phyloP scores from a whole-genome alignment of 1,140 invertebrate genomes.

The Carcinoscorpius rotundicauda region DNA sequence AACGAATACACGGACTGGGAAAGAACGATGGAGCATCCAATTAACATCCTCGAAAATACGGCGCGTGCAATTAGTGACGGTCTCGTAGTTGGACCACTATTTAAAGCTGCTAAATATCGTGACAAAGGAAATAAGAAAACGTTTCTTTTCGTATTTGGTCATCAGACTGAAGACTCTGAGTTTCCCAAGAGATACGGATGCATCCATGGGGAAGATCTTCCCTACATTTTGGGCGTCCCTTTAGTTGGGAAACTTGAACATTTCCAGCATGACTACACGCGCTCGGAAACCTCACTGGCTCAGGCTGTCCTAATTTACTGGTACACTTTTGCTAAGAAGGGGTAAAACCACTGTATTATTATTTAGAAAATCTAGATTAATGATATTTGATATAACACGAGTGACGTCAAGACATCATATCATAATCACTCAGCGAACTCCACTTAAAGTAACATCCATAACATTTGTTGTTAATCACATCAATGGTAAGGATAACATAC shows the following conservation, averaged over 20 bases:
- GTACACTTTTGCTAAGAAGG: constrained; percentile 40
- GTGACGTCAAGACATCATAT: too few species aligned
- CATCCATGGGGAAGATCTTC: constrained; percentile 42
- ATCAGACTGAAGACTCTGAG: constrained; percentile 74
- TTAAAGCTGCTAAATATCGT: constrained; percentile 82
- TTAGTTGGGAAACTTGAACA: constrained; percentile 32
- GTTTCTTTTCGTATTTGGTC: constrained; percentile 15
- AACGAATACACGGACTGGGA: constrained; percentile 99
- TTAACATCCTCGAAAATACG: constrained; percentile 83
- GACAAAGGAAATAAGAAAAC: constrained; percentile 41
- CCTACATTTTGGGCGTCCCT: constrained; percentile 49
- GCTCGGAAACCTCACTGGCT: constrained; percentile 57
- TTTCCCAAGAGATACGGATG: constrained; percentile 49
- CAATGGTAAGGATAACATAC: too few species aligned
- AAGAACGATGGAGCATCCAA: constrained; percentile 77
- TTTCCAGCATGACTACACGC: constrained; percentile 49
- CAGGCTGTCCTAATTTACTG: constrained; percentile 52
- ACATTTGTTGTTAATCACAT: too few species aligned
- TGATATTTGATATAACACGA: too few species aligned
- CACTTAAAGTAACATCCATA: too few species aligned
- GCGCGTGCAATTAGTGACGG: constrained; percentile 87
- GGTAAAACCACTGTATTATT: constrained; percentile 27
- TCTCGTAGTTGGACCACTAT: constrained; percentile 78
- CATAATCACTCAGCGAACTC: too few species aligned
- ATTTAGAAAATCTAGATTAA: not conserved